Base-by-base conservation (phyloP, 2,888 invertebrate genomes). In the Catocala nupta region DNA sequence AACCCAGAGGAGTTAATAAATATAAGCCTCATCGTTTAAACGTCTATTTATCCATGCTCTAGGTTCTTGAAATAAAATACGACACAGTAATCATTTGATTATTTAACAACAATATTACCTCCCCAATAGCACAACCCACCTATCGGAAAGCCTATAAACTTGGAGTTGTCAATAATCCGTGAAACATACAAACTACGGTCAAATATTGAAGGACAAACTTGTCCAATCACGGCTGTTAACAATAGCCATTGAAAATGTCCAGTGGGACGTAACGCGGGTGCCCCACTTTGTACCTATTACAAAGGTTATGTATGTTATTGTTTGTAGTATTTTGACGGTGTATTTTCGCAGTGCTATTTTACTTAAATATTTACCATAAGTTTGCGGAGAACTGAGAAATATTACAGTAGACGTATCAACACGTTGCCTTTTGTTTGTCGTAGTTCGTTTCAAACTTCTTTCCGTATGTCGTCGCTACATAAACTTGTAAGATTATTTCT, bases 241-340 rank as follows among this genome's bases (percentile, higher is more conserved):
- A 86, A 86, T 81, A 75, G 79, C 81, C 66, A 83, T 85, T 85
- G 84, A 82, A 81, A 81, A 76, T 78, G 73, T 67, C 76, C 80
- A 75, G 68, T 77, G 78, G 74, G 70, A 77, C 80, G 82, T 72
- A 76, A 76, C 77, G 67, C 59, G 69, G 67, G 59, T 60, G 59
- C 64, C 66, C 62, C 63, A 62, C 64, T 62, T 71, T 68, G 55
- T 66, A 56, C 59, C 52, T 59, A 61, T 69, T 64, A 59, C 68
- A 71, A 72, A 65, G 53, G 57, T 65, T 59, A 65, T 55, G 59
- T 65, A 58, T 54, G 56, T 59, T 49, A 45, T 42, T 59, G 54
- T 10, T 44, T 60, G 42, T 59, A 59, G 50, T 59, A 54, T 63
- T 70, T 58, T 55, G 55, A 54, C 51, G 53, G 44, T 55, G 55